A percentile compares a stretch with the other conserved stretches of the same genome.
These are phyloP conservation scores for Atrina japonica DNA, from an alignment of 2,888 invertebrate species.

Conservation along the genomic window DNA sequence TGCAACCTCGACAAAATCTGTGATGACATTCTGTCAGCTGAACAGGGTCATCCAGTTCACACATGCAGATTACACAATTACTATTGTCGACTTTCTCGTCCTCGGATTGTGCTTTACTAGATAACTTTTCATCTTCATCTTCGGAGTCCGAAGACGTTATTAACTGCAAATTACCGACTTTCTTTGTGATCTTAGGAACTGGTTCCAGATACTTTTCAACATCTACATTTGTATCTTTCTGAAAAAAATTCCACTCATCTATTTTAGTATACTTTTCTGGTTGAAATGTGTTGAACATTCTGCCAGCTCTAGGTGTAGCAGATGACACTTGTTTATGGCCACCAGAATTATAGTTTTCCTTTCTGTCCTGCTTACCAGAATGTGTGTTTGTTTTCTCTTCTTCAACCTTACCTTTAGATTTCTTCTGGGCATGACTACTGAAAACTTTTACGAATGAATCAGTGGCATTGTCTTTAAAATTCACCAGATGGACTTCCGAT, in stretches of 20 bases:
- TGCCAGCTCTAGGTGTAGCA: too few species aligned
- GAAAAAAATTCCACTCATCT: slow-evolving; percentile 16
- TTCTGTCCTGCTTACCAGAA: not conserved
- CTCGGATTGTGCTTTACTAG: not conserved
- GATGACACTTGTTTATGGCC: too few species aligned
- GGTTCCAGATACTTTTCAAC: not conserved
- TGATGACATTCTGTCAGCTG: slow-evolving; percentile 62
- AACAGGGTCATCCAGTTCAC: slow-evolving; percentile 49
- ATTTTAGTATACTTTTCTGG: not conserved
- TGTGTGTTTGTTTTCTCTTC: not conserved
- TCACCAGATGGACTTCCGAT: slow-evolving; percentile 4
- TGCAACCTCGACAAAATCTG: slow-evolving; percentile 68
- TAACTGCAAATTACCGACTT: too few species aligned
- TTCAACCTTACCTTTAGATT: not conserved
- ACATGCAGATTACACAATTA: slow-evolving; percentile 62
- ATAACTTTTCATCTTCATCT: slow-evolving; percentile 1
- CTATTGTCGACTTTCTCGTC: not conserved
- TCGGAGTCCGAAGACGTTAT: slow-evolving; percentile 12
- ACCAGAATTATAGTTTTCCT: not conserved
- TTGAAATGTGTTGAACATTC: too few species aligned
- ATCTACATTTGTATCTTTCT: too few species aligned
- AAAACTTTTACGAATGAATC: not conserved
- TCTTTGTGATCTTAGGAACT: too few species aligned
- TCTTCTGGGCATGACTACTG: not conserved
- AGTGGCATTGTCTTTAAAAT: not conserved